Conservation (phyloP, 2,113 vertebrate genomes). For the Arothron firmamentum region DNA sequence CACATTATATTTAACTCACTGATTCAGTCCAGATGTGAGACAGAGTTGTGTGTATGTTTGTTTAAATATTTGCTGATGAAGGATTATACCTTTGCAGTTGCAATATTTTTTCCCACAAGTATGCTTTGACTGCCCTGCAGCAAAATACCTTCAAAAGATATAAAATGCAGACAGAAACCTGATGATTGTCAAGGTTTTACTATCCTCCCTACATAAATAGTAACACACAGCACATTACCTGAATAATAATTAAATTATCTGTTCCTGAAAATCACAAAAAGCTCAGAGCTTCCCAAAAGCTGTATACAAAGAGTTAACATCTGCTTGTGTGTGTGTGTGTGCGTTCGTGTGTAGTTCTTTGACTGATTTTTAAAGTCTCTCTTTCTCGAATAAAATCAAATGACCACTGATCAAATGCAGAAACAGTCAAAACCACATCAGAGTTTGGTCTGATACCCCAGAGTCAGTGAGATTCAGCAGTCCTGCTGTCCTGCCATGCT, state of each 20-base stretch:
- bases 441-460: constrained; percentile 10
- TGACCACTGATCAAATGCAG: constrained; percentile 1
- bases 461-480: constrained; percentile 1
- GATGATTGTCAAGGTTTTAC: no score
- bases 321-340: constrained; percentile 6
- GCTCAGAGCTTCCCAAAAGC: neutral
- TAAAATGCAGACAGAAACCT: no score
- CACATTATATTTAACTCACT: constrained; percentile 49
- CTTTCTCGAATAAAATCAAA: constrained; percentile 18
- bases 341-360: constrained; percentile 6
- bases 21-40: constrained; percentile 65
- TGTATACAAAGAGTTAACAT: constrained; percentile 10
- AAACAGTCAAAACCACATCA: constrained; percentile 1
- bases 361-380: constrained; percentile 19
- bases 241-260: no score
- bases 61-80: no score
- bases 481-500: neutral
- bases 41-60: no score
- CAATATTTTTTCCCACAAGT: no score
- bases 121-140: no score
- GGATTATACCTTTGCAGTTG: no score
- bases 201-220: no score
- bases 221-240: no score
- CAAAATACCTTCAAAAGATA: no score
- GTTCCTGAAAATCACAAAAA: no score